Percentiles rank a stretch among this genome's conserved stretches.
Evolutionary conservation across 1,140 invertebrate genomes (phyloP).

Genomic region (Dryas iulia): DNA sequence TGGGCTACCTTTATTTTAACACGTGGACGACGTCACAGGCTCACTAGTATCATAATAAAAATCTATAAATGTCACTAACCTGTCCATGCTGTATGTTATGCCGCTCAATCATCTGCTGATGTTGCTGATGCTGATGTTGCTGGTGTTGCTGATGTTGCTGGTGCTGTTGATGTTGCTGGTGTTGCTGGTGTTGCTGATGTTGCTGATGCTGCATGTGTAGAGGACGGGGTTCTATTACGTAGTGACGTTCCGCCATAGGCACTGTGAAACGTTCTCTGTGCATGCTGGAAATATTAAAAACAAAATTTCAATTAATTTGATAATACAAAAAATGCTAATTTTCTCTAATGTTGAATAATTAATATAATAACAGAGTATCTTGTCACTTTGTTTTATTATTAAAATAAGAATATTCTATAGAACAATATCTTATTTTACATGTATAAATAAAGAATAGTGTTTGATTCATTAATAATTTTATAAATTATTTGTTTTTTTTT

Average conservation of each 20-base stretch:
- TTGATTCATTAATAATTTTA: no score
- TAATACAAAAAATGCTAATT: no score
- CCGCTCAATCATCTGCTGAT: conserved; percentile 2
- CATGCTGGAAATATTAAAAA: background rate
- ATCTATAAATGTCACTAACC: background rate
- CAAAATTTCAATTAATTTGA: no score
- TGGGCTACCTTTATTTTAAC: no score
- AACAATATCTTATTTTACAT: no score
- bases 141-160: background rate
- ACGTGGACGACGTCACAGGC: no score
- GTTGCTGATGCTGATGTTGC: background rate
- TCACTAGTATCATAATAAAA: background rate
- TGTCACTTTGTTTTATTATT: no score
- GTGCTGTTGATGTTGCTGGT: background rate
- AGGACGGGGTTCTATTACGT: background rate
- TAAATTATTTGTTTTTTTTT: no score
- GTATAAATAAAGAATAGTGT: no score
- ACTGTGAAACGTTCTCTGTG: background rate
- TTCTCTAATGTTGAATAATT: no score
- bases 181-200: background rate
- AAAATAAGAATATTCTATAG: no score
- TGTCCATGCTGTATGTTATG: background rate
- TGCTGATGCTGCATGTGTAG: background rate
- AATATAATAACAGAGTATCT: no score
- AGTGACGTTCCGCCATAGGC: background rate